A percentile compares a stretch with the other conserved stretches of the same genome.
Evolutionary conservation across 2,113 vertebrate species (phyloP).

Genomic region (Australoheros scitulus): DNA sequence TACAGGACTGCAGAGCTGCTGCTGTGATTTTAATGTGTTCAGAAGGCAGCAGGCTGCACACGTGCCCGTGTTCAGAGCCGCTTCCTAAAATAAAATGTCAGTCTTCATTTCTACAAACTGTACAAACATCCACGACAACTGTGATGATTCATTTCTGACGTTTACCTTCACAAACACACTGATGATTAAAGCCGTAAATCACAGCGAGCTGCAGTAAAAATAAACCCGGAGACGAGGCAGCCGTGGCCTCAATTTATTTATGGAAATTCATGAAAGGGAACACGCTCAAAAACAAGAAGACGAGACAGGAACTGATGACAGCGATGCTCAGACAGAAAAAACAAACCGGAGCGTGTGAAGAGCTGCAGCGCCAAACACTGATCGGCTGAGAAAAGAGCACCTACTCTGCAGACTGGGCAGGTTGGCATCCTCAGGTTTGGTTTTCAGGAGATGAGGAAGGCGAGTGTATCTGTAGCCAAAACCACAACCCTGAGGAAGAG

Average conservation of each 20-base stretch:
- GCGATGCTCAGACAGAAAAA: neutral
- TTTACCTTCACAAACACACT: neutral
- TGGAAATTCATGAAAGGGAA: constrained; percentile 16
- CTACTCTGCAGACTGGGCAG: constrained; percentile 96
- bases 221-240: constrained; percentile 6
- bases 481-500: constrained; percentile 87
- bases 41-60: neutral
- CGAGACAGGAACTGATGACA: neutral
- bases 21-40: neutral
- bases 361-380: neutral
- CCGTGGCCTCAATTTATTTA: constrained; percentile 44
- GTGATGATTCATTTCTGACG: neutral
- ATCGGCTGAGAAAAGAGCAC: constrained; percentile 57
- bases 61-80: neutral
- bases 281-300: neutral
- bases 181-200: constrained; percentile 34
- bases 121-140: neutral
- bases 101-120: neutral
- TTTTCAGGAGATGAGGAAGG: constrained; percentile 95
- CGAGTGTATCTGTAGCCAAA: constrained; percentile 98
- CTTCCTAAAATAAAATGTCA: neutral
- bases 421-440: constrained; percentile 96
- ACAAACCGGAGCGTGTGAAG: neutral
- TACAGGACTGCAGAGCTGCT: neutral
- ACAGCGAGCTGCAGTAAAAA: constrained; percentile 24